Evolutionary conservation across 2,888 invertebrate species (phyloP), one percentile per base, ranked within the genome.

Genomic region (Anticlea derivata): DNA sequence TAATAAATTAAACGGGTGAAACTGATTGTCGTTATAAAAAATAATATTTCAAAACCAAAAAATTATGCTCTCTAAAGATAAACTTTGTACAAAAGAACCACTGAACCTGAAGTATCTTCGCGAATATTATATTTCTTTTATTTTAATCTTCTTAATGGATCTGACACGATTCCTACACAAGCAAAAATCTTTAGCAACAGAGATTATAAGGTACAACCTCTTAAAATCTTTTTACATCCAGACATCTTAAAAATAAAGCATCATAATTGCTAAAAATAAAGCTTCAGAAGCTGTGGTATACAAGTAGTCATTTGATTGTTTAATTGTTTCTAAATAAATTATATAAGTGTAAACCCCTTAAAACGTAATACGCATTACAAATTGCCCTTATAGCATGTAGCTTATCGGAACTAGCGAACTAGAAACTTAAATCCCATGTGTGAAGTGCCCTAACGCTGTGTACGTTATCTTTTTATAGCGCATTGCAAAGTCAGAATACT

Each of bases 121-220:
- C 22, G 40, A 34, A 48, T 29, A 48, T 48, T 34, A 27, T 48
- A 23, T 38, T 48, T 40, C n/a, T n/a, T n/a, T n/a, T n/a, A n/a
- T n/a, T n/a, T n/a, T n/a, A 34, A 48, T 48, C 40, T 23, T 34
- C 34, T 5, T 48, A 48, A 39, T 47, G 39, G 39, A 12, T 47
- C 39, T 39, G 39, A 39, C 39, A 23, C 17, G 30, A 12, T 41
- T 23, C 12, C 12, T 27, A 24, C 23, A 23, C 31, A 38, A 30
- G 45, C 38, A 17, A 23, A 33, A 40, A 17, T 17, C 2, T 17
- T 17, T 3, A 17, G 17, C 17, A 17, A 17, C 17, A 17, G 17
- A 17, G n/a, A n/a, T n/a, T n/a, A n/a, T 17, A 17, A 17, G 4
- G 17, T 17, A n/a, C n/a, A n/a, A n/a, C n/a, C n/a, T n/a, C n/a